Evolutionary conservation across 1,140 invertebrate species (phyloP), one percentile per base, ranked within the genome.

Genomic region (Bombus breviceps): DNA sequence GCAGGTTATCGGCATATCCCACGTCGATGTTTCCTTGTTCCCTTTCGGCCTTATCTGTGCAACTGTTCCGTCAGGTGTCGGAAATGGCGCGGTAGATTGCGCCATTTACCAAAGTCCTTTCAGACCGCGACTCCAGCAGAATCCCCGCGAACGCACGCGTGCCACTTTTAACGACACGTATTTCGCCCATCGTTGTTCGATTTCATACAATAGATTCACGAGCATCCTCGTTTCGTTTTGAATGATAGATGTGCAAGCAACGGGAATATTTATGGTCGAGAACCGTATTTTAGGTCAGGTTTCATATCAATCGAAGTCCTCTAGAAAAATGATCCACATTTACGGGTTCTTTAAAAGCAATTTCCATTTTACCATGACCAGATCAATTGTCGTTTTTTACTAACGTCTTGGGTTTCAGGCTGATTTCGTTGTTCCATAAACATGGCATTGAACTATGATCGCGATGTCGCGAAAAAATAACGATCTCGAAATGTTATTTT

Each of bases 51-150:
- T 47, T 75, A 85, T 87, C 71, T 81, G 32, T 10, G 25, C 64
- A 69, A 73, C 83, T 73, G 59, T 88, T 85, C 72, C 71, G 83
- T 69, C 86, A 79, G 77, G 37, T 84, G 79, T 84, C 84, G 88
- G 88, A 88, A 91, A 90, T 82, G 89, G 74, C 81, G 86, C 75
- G 39, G 88, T 88, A 85, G 88, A 91, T 90, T 85, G 88, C 84
- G 59, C 76, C 71, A 83, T 91, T 89, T 90, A 86, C 87, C 64
- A 81, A 71, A 83, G 85, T 76, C 81, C 72, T 81, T 81, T 86
- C 76, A 74, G 53, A 73, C 59, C 73, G 64, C 37, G 39, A 13
- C 59, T 86, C 78, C 39, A 47, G n/a, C 37, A 59, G 18, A 34
- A 12, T 79, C 10, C 10, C 15, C 41, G 41, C 43, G 39, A 64